Base-by-base conservation (phyloP, 2,888 invertebrate species). In the Dusona sp. region DNA sequence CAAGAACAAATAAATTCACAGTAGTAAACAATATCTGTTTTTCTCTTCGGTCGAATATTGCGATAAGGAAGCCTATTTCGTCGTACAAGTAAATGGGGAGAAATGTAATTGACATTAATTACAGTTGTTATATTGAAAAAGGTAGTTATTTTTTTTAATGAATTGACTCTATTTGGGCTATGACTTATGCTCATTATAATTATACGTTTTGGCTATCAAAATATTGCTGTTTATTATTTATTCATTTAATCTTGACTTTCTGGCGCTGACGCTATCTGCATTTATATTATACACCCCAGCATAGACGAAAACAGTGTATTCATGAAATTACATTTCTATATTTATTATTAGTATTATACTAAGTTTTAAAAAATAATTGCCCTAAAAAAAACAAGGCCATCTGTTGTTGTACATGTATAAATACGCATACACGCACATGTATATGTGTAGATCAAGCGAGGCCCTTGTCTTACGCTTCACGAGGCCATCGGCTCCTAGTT, bases 361-460 rank as follows among this genome's bases (percentile, higher is more conserved):
- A 45, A 70, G 72, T 57, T 84, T 48, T 65, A 36, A 79, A 85
- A 64, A 61, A 38, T 45, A 33, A n/a, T 25, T 87, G 84, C 68
- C 74, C 72, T 84, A 68, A 57, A 84, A 84, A 80, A 85, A 77
- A 82, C 82, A 87, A 78, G 74, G 79, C 68, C 57, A 74, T 57
- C 48, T 36, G n/a, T 22, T 29, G 61, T 54, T 25, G 0, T 67
- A 64, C 42, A 51, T 51, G 29, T 79, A 64, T 4, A 64, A 42
- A 25, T 13, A n/a, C 29, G 29, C 70, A 33, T 25, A 51, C 33
- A 72, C 9, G 11, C 8, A 61, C 25, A 13, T 38, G 16, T 45
- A 68, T 70, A 19, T 22, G 36, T 45, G 68, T 22, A 22, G 22
- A 51, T 51, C 33, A 64, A 67, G 16, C 57, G 65, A 78, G 48